phyloP scores from a whole-genome alignment of 2,888 invertebrate genomes.

The Epsilonema sp. region DNA sequence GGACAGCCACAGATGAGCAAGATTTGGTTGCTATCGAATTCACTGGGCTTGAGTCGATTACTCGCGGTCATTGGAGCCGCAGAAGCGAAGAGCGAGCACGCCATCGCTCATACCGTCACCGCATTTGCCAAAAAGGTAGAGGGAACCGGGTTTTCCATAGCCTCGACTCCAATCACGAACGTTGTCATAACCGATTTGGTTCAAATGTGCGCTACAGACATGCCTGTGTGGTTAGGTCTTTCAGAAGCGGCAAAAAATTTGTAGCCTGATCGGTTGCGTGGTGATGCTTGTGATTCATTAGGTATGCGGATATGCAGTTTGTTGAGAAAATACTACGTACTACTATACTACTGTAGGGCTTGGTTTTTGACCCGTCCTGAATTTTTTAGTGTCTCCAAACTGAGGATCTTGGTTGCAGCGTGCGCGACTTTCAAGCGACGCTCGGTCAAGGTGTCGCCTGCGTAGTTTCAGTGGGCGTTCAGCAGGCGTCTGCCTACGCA shows the following conservation, averaged over 20 bases:
- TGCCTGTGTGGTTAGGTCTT: too few relatives aligned
- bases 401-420: slow-evolving; percentile 15
- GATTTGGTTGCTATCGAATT: slow-evolving; percentile 31
- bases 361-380: too few relatives aligned
- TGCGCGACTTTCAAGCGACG: slow-evolving; percentile 19
- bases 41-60: slow-evolving; percentile 47
- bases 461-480: slow-evolving; percentile 5
- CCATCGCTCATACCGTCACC: slow-evolving; percentile 76
- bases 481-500: slow-evolving; percentile 2
- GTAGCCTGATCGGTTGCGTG: too few relatives aligned
- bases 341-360: too few relatives aligned
- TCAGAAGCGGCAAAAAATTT: too few relatives aligned
- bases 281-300: too few relatives aligned
- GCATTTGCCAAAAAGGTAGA: slow-evolving; percentile 55
- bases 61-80: slow-evolving; percentile 65
- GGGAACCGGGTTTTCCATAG: too few relatives aligned
- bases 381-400: slow-evolving; percentile 14
- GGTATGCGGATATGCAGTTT: too few relatives aligned
- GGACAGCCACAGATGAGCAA: slow-evolving; percentile 57
- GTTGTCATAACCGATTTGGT: too few relatives aligned
- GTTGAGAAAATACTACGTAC: too few relatives aligned
- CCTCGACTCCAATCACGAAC: too few relatives aligned
- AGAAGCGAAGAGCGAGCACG: slow-evolving; percentile 86
- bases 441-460: slow-evolving; percentile 15
- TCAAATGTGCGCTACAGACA: too few relatives aligned